Evolutionary conservation across 2,888 invertebrate genomes (phyloP).

Genomic region (Bimastos eiseni): DNA sequence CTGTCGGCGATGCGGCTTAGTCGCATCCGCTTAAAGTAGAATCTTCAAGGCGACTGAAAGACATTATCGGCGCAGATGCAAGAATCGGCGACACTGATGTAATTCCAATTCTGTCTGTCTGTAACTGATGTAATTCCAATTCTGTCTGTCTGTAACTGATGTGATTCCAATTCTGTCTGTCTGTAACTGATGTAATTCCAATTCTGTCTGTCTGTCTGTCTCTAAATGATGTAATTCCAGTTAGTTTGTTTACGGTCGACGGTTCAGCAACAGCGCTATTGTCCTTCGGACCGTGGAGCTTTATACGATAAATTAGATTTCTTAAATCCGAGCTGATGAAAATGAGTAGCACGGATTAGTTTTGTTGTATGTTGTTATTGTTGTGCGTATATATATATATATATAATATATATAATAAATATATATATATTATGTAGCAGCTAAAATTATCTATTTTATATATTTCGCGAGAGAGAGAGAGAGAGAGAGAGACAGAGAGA

Average conservation of each 20-base stretch:
- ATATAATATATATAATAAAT: no score
- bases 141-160: no score
- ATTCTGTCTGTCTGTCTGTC: no score
- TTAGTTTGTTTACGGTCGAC: neutral
- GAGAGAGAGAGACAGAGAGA: neutral
- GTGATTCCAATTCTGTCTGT: conserved; percentile 13
- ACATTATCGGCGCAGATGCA: neutral
- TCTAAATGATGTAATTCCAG: neutral
- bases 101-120: conserved; percentile 13
- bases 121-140: neutral
- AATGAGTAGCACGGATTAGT: neutral
- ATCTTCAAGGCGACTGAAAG: neutral
- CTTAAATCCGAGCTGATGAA: neutral
- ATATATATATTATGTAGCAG: no score
- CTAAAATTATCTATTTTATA: no score
- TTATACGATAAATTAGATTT: neutral
- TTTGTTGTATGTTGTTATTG: neutral
- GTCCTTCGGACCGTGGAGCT: neutral
- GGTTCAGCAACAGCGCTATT: neutral
- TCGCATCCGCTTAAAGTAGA: neutral
- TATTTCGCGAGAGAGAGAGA: neutral
- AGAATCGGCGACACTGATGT: neutral
- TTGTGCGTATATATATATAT: neutral
- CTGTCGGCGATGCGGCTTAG: neutral
- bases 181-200: neutral